Percentiles rank a stretch among this genome's conserved stretches.
phyloP scores from a whole-genome alignment of 1,140 invertebrate genomes.

The Octopus sinensis region DNA sequence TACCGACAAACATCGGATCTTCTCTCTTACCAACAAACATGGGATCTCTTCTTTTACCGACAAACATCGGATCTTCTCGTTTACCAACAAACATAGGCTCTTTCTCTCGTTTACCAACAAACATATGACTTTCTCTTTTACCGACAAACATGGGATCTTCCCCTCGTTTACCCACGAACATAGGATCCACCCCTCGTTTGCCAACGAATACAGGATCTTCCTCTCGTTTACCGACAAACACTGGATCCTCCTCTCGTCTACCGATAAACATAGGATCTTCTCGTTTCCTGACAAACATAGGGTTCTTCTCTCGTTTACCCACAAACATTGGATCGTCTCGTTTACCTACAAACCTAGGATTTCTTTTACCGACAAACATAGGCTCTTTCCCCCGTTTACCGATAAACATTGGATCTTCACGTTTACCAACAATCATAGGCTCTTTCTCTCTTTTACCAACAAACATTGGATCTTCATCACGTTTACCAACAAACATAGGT shows the following conservation, averaged over 20 bases:
- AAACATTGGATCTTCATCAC: not conserved
- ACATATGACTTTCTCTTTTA: not conserved
- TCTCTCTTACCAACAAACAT: conserved; percentile 22
- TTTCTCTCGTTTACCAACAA: conserved; percentile 11
- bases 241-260: not conserved
- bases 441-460: not conserved
- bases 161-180: not conserved
- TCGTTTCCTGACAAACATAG: not conserved
- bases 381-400: not conserved
- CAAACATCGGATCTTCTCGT: conserved; percentile 9
- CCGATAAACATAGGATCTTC: not conserved
- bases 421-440: conserved; percentile 21
- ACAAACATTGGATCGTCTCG: not conserved
- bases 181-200: too few species aligned
- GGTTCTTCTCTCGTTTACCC: not conserved
- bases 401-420: conserved; percentile 8
- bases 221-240: not conserved
- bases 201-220: not conserved
- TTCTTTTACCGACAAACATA: conserved; percentile 15
- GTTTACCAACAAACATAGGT: conserved; percentile 23
- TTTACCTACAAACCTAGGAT: not conserved
- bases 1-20: conserved; percentile 23
- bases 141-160: not conserved
- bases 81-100: conserved; percentile 17
- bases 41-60: conserved; percentile 12